Evolutionary conservation across 2,888 invertebrate species (phyloP), one percentile per base, ranked within the genome.

Genomic region (Taenaris catops): DNA sequence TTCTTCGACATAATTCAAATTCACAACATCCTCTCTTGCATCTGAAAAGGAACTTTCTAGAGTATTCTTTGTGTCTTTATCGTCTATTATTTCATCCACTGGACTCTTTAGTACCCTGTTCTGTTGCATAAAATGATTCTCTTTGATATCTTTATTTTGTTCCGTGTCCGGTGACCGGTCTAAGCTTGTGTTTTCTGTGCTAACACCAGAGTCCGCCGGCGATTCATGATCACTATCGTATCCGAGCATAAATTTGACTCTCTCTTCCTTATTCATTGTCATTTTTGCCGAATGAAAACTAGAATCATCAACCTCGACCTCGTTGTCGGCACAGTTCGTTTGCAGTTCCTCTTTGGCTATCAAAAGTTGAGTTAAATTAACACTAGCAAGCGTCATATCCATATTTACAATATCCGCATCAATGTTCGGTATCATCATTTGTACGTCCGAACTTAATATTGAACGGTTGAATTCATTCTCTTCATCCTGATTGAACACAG

Each of bases 141-240:
- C 63, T 47, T 70, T 71, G 2, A 73, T 45, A 3, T 67, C 65
- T 52, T 73, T 76, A 41, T 52, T 78, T 34, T 81, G 68, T 38
- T 91, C 90, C 1, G 89, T 73, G 39, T 89, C 91, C 0, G 91
- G 91, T 4, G 90, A 90, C 55, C 90, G 72, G 62, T 91, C 91
- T 55, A 92, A 68, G 52, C 92, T 92, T 14, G 92, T 92, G 46
- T 91, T 93, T 63, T 92, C 93, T 10, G 93, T 93, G 56, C 92
- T 92, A 28, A 93, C 91, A 0, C 93, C 92, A 0, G 92, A 92
- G 61, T 93, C 92, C 0, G 51, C 80, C 0, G 84, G 75, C 18
- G 83, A 83, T 44, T 81, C 80, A 39, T 81, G 83, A 4, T 87
- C 87, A 37, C 86, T 87, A 18, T 87, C 87, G 19, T 87, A 84